These are phyloP conservation scores for Mionectes macconnelli DNA, from an alignment of 2,113 vertebrate species.

Conservation along the genomic window DNA sequence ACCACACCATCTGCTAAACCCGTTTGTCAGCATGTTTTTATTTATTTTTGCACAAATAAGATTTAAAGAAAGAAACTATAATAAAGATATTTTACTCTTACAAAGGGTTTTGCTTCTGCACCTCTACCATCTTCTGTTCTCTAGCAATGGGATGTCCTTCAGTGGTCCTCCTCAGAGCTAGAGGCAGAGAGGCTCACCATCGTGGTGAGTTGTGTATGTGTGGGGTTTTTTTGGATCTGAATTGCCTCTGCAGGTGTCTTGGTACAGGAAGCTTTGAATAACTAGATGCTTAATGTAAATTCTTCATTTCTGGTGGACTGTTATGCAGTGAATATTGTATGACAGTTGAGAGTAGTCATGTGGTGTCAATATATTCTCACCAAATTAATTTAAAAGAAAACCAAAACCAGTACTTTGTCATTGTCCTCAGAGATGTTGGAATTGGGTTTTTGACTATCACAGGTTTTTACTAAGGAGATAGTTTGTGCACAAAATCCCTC, in stretches of 20 bases:
- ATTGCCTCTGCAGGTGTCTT: background rate
- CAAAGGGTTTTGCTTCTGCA: background rate
- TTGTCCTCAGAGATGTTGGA: background rate
- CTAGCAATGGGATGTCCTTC: background rate
- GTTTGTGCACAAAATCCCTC: background rate
- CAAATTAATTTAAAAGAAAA: background rate
- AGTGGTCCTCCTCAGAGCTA: background rate
- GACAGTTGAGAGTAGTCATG: background rate
- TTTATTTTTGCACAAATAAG: background rate
- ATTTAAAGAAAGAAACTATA: background rate
- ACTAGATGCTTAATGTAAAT: background rate
- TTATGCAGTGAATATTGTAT: background rate
- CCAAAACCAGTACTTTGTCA: background rate
- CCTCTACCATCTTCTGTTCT: background rate
- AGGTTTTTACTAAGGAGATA: background rate
- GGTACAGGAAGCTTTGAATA: background rate
- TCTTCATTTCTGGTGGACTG: background rate
- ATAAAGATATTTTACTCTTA: background rate
- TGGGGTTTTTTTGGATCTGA: background rate
- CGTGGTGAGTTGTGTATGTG: accelerated
- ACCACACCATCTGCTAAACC: background rate
- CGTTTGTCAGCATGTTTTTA: background rate
- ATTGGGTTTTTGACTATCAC: background rate
- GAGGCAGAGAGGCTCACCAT: background rate
- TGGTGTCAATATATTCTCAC: background rate